Evolutionary conservation across 2,113 vertebrate genomes (phyloP).

Genomic region (Corythaixoides concolor): DNA sequence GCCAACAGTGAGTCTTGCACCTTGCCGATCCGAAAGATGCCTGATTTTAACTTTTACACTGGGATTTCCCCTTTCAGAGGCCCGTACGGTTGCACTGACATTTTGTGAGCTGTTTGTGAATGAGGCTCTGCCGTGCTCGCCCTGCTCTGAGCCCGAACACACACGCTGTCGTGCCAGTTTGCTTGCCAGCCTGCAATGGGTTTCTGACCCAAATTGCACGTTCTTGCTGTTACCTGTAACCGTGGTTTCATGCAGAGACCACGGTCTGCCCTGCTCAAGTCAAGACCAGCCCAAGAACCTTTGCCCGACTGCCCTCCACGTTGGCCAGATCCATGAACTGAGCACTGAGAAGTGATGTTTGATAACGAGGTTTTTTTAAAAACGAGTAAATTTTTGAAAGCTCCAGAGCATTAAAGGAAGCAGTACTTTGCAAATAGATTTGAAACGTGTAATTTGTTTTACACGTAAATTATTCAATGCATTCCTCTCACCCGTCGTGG

Average conservation of each 20-base stretch:
- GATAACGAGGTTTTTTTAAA: neutral
- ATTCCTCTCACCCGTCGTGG: accelerated
- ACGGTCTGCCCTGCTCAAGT: accelerated
- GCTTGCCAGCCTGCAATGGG: neutral
- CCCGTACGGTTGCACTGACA: neutral
- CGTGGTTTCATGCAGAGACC: neutral
- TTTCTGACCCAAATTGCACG: neutral
- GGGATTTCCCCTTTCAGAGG: neutral
- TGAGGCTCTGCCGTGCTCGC: neutral
- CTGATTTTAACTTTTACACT: neutral
- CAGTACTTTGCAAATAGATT: neutral
- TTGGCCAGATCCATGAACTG: neutral
- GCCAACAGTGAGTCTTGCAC: neutral
- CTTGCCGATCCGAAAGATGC: neutral
- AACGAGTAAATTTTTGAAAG: neutral
- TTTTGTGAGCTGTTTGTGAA: neutral
- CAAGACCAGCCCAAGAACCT: accelerated
- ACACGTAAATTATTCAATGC: neutral
- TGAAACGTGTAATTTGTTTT: neutral
- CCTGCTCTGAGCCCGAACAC: neutral
- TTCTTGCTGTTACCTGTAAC: neutral
- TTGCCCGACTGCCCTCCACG: accelerated
- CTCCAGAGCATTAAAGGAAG: neutral
- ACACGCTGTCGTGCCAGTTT: accelerated
- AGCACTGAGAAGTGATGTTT: neutral